Base-by-base conservation (phyloP, 2,888 invertebrate species). In the Dynastes hyllus region DNA sequence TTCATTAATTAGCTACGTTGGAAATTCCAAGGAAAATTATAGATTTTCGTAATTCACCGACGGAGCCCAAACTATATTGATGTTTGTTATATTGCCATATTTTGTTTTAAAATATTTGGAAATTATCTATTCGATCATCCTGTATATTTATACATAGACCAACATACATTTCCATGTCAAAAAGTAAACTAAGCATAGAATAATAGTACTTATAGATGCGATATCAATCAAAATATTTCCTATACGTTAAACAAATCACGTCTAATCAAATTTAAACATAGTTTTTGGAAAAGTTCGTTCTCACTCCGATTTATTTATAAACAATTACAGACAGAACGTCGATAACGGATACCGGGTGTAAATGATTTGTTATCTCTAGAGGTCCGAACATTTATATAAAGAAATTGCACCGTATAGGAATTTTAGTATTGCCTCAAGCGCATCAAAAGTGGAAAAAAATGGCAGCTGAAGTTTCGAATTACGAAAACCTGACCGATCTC, bases 401-500 rank as follows among this genome's bases (percentile, higher is more conserved):
- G 55, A 16, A 40, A 73, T 73, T 37, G 32, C 53, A 37, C 13
- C 5, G 37, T 22, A 37, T 40, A 22, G 5, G 37, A 32, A 50
- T 69, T 73, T 37, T 16, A 58, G 55, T 58, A 37, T 58, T 55
- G 58, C 40, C 32, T 73, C 71, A 4, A 16, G n/a, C 16, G 16
- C n/a, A 53, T 16, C n/a, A 53, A 16, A 53, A 40, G 71, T 4
- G 11, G 11, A 40, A n/a, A 27, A 51, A 77, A 32, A 77, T 77
- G 77, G 63, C 78, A 6, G 61, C 32, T 4, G 73, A 63, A 45
- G 27, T 73, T 73, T 73, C 70, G 22, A 61, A 78, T 37, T 71
- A 71, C 32, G 73, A 71, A 65, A 78, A 73, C 51, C 27, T 78
- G 45, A 78, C 78, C 22, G 78, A 78, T 73, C 71, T 78, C 5